Evolutionary conservation across 2,888 invertebrate species (phyloP).

Genomic region (Xanthorhoe designata): DNA sequence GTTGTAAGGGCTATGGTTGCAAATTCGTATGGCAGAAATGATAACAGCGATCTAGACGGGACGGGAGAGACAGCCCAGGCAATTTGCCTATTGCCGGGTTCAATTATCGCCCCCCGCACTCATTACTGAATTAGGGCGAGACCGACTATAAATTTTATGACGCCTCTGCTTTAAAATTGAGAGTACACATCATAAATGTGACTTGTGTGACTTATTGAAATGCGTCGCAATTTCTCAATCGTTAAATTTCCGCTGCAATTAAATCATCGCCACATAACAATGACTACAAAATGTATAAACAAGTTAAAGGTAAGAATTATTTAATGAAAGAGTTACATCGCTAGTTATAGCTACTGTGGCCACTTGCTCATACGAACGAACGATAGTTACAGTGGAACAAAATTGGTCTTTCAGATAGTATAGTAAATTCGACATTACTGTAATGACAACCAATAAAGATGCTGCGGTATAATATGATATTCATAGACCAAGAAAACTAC

Average conservation of each 20-base stretch:
- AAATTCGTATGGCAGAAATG: constrained; percentile 46
- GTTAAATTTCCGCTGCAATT: constrained; percentile 8
- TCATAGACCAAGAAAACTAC: constrained; percentile 57
- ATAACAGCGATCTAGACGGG: constrained; percentile 61
- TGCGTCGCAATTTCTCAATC: constrained; percentile 33
- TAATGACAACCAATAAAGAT: constrained; percentile 64
- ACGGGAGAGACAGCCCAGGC: constrained; percentile 69
- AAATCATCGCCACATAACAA: constrained; percentile 1
- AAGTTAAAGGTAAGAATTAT: constrained; percentile 16
- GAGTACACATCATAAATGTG: constrained; percentile 61
- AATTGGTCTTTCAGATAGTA: constrained; percentile 49
- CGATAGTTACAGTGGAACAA: constrained; percentile 46
- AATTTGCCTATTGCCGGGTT: constrained; percentile 83
- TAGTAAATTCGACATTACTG: constrained; percentile 50
- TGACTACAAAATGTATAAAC: constrained; percentile 9
- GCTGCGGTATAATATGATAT: constrained; percentile 46
- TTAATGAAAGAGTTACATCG: constrained; percentile 37
- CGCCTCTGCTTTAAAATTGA: constrained; percentile 74
- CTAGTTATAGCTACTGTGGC: too few relatives aligned
- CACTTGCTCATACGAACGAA: too few relatives aligned
- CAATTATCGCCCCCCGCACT: constrained; percentile 85
- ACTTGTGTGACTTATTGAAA: constrained; percentile 39
- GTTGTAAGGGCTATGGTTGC: constrained; percentile 52
- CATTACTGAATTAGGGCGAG: constrained; percentile 83
- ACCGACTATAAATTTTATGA: constrained; percentile 76